A percentile compares a stretch with the other conserved stretches of the same genome.
Conservation (phyloP, 2,113 vertebrate genomes). For the Gasterosteus nipponicus region DNA sequence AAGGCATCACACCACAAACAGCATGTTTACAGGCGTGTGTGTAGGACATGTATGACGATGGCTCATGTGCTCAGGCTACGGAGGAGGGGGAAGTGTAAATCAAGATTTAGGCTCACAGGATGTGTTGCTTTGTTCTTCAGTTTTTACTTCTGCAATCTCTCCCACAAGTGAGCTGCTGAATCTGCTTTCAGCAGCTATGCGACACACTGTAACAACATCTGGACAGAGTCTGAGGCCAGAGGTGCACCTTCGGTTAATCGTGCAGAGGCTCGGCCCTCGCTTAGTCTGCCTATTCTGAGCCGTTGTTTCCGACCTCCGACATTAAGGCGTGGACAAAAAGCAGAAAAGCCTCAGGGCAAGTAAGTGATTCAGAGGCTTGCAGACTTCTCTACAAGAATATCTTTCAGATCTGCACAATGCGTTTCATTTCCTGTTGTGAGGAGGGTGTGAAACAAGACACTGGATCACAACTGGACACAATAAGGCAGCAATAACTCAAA, state of each 20-base stretch:
- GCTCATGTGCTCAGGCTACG: not conserved
- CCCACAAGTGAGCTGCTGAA: not conserved
- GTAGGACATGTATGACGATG: not conserved
- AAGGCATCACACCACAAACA: not conserved
- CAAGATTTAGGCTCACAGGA: not conserved
- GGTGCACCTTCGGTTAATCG: not conserved
- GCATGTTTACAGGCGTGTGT: not conserved
- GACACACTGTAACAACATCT: not conserved
- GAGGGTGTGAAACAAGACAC: not conserved
- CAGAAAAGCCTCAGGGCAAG: not conserved
- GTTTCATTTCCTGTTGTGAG: not conserved
- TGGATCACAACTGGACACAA: not conserved
- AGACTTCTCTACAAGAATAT: not conserved
- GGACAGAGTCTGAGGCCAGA: not conserved
- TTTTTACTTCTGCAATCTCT: constrained; percentile 34
- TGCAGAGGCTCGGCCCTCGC: not conserved
- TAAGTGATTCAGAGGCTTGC: not conserved
- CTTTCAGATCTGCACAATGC: not conserved
- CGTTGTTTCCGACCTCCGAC: not conserved
- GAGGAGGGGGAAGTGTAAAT: not conserved
- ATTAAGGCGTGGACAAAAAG: not conserved
- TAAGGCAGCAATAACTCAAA: not conserved
- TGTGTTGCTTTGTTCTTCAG: not conserved
- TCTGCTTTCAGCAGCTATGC: not conserved
- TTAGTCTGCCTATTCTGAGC: not conserved